A percentile compares a stretch with the other conserved stretches of the same genome.
Conservation (phyloP, 2,113 vertebrate species). For the Nycticebus coucang region DNA sequence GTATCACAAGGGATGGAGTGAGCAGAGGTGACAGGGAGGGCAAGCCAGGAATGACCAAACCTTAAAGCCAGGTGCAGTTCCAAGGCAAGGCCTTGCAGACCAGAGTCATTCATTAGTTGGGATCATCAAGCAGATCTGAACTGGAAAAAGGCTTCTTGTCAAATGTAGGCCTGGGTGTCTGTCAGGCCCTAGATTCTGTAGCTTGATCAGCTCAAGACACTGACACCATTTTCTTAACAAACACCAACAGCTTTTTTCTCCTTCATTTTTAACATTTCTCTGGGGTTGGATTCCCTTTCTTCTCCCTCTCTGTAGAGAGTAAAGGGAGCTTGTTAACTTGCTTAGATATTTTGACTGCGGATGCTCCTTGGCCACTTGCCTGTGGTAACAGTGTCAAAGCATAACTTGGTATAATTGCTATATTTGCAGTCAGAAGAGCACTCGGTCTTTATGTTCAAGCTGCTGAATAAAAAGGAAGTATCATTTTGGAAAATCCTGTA, state of each 20-base stretch:
- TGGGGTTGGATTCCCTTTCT: constrained; percentile 92
- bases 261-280: constrained; percentile 89
- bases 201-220: constrained; percentile 92
- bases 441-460: constrained; percentile 91
- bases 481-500: constrained; percentile 94
- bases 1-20: constrained; percentile 68
- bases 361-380: constrained; percentile 98
- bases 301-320: constrained; percentile 90
- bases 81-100: constrained; percentile 78
- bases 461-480: constrained; percentile 96
- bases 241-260: constrained; percentile 89
- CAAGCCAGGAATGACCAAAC: constrained; percentile 80
- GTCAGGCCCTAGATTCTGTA: constrained; percentile 85
- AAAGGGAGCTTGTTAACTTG: constrained; percentile 99
- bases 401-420: constrained; percentile 99
- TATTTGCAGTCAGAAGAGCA: constrained; percentile 96
- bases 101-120: constrained; percentile 90
- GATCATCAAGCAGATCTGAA: constrained; percentile 82
- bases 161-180: constrained; percentile 81
- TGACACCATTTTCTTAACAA: constrained; percentile 92
- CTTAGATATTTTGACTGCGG: constrained; percentile 97
- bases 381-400: constrained; percentile 98
- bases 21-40: constrained; percentile 81
- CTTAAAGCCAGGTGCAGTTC: constrained; percentile 89
- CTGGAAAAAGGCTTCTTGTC: constrained; percentile 82